Evolutionary conservation across 2,888 invertebrate genomes (phyloP), one percentile per base, ranked within the genome.

Genomic region (Eugnorisma glareosa): DNA sequence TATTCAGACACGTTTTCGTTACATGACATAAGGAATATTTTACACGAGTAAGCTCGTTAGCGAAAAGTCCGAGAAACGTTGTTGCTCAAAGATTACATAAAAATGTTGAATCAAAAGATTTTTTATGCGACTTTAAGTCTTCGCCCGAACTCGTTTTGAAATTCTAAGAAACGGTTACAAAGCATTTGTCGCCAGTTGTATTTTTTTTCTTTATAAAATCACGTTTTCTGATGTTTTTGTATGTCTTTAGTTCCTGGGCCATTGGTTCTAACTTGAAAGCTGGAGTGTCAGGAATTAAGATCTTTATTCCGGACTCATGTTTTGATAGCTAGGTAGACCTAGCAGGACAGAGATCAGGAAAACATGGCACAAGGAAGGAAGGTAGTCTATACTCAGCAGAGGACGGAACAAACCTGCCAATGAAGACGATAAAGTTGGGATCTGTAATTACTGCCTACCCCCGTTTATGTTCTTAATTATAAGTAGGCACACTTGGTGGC

Each of bases 101-200:
- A 61, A 45, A 59, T 43, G 28, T 35, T 54, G 18, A 35, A 48
- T 18, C 6, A n/a, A 70, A 71, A 57, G 54, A 31, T 35, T 76
- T 78, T 43, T 45, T 74, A 59, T n/a, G 15, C 4, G 28, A 64
- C 0, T 54, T 66, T 35, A 67, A 64, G 69, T 21, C 35, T 84
- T 67, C 61, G 10, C 31, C 18, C 24, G 35, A 83, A 66, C 63
- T 48, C 18, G 63, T 63, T 48, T 57, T 54, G 43, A 28, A 68
- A 78, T 83, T 31, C 24, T 35, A 48, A 48, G 28, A 76, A 51
- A 57, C 28, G 21, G 21, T 81, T 73, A 54, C 18, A 13, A 35
- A 40, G 71, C 13, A 48, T 45, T 48, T 18, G 24, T 2, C n/a
- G 24, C 18, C 21, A 18, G 15, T 48, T 37, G 18, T 37, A 11